phyloP scores from a whole-genome alignment of 2,888 invertebrate species.

The Synanthedon vespiformis region DNA sequence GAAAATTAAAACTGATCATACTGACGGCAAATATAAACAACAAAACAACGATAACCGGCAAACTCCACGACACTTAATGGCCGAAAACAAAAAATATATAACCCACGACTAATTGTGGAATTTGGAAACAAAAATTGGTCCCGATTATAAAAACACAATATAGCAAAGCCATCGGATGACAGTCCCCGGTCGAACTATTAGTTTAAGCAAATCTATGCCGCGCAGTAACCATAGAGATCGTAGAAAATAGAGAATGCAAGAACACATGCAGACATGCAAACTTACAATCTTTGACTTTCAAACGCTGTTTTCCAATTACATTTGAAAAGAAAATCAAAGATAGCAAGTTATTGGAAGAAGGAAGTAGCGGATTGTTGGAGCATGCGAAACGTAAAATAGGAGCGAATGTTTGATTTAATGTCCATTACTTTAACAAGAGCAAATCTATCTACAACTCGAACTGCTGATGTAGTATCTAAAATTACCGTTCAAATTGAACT shows the following conservation, averaged over 20 bases:
- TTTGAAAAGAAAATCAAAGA: background rate
- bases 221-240: slow-evolving; percentile 72
- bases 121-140: slow-evolving; percentile 24
- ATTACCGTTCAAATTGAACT: background rate
- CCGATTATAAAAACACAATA: slow-evolving; percentile 25
- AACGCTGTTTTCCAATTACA: background rate
- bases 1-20: slow-evolving; percentile 31
- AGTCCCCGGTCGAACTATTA: slow-evolving; percentile 53
- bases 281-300: slow-evolving; percentile 38
- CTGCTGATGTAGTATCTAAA: background rate
- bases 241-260: slow-evolving; percentile 64
- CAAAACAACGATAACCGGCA: background rate
- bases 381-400: slow-evolving; percentile 66
- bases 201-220: slow-evolving; percentile 64
- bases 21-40: slow-evolving; percentile 27
- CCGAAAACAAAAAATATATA: slow-evolving; percentile 35
- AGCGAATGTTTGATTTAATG: slow-evolving; percentile 25
- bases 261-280: slow-evolving; percentile 61
- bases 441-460: background rate
- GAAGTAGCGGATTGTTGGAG: slow-evolving; percentile 38
- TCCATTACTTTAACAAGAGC: background rate
- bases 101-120: slow-evolving; percentile 13
- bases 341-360: slow-evolving; percentile 19
- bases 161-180: slow-evolving; percentile 54
- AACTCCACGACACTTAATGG: slow-evolving; percentile 26